A percentile compares a stretch with the other conserved stretches of the same genome.
Conservation (phyloP, 2,888 invertebrate genomes). For the Acanthococcus lagerstroemiae region DNA sequence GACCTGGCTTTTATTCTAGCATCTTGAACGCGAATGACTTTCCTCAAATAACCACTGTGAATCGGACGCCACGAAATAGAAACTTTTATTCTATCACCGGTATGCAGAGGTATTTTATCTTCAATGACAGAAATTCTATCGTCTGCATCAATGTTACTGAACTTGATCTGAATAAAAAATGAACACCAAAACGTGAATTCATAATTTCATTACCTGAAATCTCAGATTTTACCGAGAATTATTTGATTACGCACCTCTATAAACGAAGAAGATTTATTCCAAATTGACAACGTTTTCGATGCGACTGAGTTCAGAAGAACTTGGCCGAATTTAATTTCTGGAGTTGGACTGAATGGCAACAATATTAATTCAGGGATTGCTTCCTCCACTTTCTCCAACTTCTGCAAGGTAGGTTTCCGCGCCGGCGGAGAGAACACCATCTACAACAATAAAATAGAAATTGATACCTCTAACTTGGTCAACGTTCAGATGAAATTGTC, state of each 20-base stretch:
- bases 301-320: slow-evolving; percentile 5
- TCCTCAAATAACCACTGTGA: slow-evolving; percentile 11
- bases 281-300: slow-evolving; percentile 4
- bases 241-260: no score
- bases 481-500: no score
- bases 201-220: no score
- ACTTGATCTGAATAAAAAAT: not conserved
- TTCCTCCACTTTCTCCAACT: not conserved
- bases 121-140: slow-evolving; percentile 16
- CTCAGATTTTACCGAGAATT: no score
- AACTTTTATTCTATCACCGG: slow-evolving; percentile 15
- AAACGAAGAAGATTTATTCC: no score
- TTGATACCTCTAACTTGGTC: no score
- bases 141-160: slow-evolving; percentile 10
- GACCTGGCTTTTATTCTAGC: slow-evolving; percentile 5
- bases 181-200: no score
- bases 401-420: not conserved
- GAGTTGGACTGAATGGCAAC: slow-evolving; percentile 5
- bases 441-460: not conserved
- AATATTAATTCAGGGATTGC: slow-evolving; percentile 2
- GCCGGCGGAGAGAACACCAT: not conserved
- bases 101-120: not conserved
- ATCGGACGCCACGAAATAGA: slow-evolving; percentile 16
- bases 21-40: slow-evolving; percentile 16
- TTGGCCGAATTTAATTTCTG: slow-evolving; percentile 19